Base-by-base conservation (phyloP, 2,797 vertebrate species). In the Takifugu ocellatus region DNA sequence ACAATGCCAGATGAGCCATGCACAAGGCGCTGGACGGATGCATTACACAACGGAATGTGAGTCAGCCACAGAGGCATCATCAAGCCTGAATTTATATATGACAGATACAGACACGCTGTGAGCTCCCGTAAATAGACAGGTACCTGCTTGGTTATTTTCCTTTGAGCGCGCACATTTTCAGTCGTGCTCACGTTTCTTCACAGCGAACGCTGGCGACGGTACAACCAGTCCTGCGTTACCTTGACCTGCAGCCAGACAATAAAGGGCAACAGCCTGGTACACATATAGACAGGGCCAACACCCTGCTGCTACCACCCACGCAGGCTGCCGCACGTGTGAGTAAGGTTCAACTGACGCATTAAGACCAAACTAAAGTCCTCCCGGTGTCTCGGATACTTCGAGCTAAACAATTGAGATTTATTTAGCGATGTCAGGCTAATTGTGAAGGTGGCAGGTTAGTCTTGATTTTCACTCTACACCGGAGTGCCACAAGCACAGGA, bases 231-330 rank as follows among this genome's bases (percentile, higher is more conserved):
- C 33, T 58, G 52, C 52, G 25, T 42, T 68, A 70, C 74, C 61
- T 70, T 79, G 75, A 82, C 63, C 74, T 58, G 25, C 25, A 76
- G 78, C 74, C 77, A 84, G 69, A 66, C 58, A 62, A 68, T 73
- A 56, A 74, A 71, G 74, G 78, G 59, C 70, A 78, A 71, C 63
- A 81, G 75, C 59, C 81, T 67, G 63, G 56, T 65, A 33, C 44
- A 1, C 48, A 47, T 48, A 66, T 59, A 74, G 70, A 49, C 63
- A 54, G 24, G 53, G 56, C 78, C 75, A 59, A 61, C 59, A 68
- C 68, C 74, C 65, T 43, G 51, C 70, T 67, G 63, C 60, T 63
- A 25, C 62, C 74, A 64, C 68, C 61, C 76, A 81, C 74, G 25
- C 66, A 75, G 52, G 50, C 60, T 65, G 68, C 69, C 65, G 60